These are phyloP conservation scores for Cetoscarus ocellatus DNA, from an alignment of 2,797 vertebrate species.

Conservation along the genomic window DNA sequence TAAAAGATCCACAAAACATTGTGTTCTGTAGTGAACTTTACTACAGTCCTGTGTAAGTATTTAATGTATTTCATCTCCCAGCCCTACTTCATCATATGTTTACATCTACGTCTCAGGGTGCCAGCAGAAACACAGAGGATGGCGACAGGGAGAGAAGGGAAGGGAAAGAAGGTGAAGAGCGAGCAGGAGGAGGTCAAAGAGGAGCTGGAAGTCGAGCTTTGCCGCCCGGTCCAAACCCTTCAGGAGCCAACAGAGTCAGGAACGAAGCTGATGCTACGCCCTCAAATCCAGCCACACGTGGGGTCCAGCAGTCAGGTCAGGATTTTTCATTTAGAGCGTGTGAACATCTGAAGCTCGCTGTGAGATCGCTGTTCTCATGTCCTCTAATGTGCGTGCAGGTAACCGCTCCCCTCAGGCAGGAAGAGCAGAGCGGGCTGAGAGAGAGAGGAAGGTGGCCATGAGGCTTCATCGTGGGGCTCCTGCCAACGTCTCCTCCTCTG, in stretches of 20 bases:
- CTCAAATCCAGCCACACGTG: slow-evolving; percentile 90
- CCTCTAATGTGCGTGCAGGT: slow-evolving; percentile 73
- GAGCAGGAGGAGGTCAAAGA: slow-evolving; percentile 83
- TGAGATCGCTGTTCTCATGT: not conserved
- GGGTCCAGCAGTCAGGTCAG: slow-evolving; percentile 92
- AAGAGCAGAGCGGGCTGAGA: slow-evolving; percentile 91
- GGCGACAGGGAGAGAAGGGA: slow-evolving; percentile 91
- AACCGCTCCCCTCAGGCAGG: slow-evolving; percentile 93
- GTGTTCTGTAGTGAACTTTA: no score
- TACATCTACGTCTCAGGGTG: slow-evolving; percentile 84
- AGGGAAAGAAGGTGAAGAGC: slow-evolving; percentile 80
- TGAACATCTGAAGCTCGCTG: not conserved
- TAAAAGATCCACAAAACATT: no score
- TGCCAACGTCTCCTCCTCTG: slow-evolving; percentile 95
- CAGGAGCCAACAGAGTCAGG: slow-evolving; percentile 91
- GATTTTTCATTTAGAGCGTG: no score
- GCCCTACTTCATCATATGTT: not conserved
- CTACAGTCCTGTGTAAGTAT: no score
- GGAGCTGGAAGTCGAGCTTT: slow-evolving; percentile 90
- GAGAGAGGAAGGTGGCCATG: slow-evolving; percentile 98
- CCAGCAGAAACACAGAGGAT: slow-evolving; percentile 92
- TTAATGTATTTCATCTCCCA: no score
- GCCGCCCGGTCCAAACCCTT: slow-evolving; percentile 90
- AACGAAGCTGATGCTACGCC: slow-evolving; percentile 91
- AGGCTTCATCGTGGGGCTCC: slow-evolving; percentile 96